A percentile compares a stretch with the other conserved stretches of the same genome.
Conservation (phyloP, 2,797 vertebrate species). For the Enteromius mattozi region DNA sequence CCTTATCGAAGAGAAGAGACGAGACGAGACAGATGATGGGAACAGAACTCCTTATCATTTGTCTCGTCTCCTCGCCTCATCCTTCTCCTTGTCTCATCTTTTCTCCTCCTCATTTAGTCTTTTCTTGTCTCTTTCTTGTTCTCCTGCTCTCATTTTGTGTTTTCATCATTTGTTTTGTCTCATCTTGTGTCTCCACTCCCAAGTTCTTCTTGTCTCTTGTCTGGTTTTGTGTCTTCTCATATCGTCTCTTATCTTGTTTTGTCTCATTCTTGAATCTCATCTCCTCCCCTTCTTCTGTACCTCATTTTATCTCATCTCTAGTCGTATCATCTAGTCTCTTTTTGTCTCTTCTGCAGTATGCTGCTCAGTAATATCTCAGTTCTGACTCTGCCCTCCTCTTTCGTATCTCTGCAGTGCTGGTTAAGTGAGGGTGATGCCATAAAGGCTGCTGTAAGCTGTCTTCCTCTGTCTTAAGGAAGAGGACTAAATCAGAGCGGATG, state of each 20-base stretch:
- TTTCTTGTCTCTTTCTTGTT: neutral
- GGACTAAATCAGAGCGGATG: slow-evolving; percentile 33
- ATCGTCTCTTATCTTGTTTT: neutral
- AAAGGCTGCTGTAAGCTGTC: slow-evolving; percentile 14
- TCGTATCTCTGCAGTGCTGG: slow-evolving; percentile 45
- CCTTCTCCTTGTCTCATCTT: neutral
- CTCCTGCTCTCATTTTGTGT: neutral
- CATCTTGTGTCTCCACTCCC: neutral
- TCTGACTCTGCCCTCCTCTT: slow-evolving; percentile 2
- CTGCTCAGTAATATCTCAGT: neutral
- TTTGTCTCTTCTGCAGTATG: neutral
- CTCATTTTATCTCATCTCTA: neutral
- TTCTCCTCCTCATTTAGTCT: neutral
- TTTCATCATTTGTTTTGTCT: neutral
- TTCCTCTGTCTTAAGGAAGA: slow-evolving; percentile 14
- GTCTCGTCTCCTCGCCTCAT: neutral
- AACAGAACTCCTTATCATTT: no score
- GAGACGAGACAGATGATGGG: no score
- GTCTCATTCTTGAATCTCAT: neutral
- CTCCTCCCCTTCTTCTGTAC: neutral
- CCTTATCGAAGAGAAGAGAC: no score
- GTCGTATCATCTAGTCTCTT: neutral
- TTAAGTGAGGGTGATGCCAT: slow-evolving; percentile 27
- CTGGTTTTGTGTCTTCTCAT: neutral
- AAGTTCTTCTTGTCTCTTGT: neutral